phyloP scores from a whole-genome alignment of 2,113 vertebrate species.

The Neodon shergylaensis region DNA sequence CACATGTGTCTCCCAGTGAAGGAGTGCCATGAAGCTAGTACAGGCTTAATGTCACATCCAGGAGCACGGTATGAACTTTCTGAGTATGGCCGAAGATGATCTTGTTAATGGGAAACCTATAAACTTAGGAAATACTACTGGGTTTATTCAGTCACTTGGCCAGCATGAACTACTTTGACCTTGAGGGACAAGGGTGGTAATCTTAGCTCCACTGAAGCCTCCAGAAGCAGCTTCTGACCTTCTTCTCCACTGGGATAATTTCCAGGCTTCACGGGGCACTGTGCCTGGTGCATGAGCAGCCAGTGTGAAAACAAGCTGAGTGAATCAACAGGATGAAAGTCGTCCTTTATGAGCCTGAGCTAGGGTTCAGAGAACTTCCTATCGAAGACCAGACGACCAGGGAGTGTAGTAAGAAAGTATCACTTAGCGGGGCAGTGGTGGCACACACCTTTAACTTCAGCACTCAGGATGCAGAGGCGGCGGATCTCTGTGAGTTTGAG shows the following conservation, averaged over 20 bases:
- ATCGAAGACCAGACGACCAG: neutral
- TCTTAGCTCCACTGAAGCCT: neutral
- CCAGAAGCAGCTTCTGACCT: neutral
- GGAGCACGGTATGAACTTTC: neutral
- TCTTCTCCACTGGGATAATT: conserved; percentile 29
- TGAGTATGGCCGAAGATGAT: neutral
- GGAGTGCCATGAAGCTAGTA: neutral
- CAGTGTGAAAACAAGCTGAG: conserved; percentile 20
- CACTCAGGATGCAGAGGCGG: too few relatives aligned
- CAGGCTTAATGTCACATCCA: neutral
- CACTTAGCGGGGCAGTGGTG: too few relatives aligned
- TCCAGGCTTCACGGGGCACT: neutral
- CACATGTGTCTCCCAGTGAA: neutral
- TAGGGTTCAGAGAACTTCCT: neutral
- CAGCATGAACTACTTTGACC: neutral
- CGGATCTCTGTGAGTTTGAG: too few relatives aligned
- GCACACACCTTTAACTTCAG: too few relatives aligned
- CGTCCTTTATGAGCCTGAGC: neutral
- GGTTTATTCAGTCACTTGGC: neutral
- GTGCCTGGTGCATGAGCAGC: neutral
- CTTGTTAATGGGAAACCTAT: neutral
- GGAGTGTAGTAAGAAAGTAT: neutral
- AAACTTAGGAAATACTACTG: neutral
- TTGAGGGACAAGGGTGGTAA: neutral
- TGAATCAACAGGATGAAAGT: neutral